Base-by-base conservation (phyloP, 92 coral and sea anemone species). In the Bergia sp. region DNA sequence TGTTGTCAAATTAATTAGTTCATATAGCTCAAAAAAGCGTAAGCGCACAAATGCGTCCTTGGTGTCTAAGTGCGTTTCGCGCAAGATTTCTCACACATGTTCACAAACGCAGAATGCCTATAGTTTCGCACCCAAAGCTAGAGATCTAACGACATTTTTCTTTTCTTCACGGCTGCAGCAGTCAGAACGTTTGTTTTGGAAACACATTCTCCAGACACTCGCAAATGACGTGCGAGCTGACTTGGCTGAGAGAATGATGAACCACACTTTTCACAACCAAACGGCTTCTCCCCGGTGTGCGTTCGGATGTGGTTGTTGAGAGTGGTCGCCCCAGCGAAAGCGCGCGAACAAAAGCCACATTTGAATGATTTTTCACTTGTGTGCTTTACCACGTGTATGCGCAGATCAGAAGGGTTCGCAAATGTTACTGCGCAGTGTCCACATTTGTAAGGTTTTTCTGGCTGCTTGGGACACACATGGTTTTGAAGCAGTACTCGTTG, bases 221-320 rank as follows among this genome's bases (percentile, higher is more conserved):
- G 80, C 65, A 74, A 66, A 47, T 96, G 98, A 23, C 98, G 93
- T 45, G 98, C 94, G 9, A 96, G 93, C 79, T 96, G 98, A 67
- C 96, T 93, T 39, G 96, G 95, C 88, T 96, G 98, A 1, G 98
- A 81, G 85, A 96, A 96, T 2, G 94, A 90, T 81, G 85, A 89
- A 3, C 96, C 98, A 77, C 98, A 96, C 20, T 79, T 92, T 37
- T 95, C 95, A 29, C 98, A 96, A 47, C 89, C 86, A 74, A 96
- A 96, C 37, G 98, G 98, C 66, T 95, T 96, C 79, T 96, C 98
- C 3, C 98, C 98, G 2, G 98, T 96, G 85, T 96, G 98, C 2
- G 98, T 96, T 41, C 98, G 92, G 78, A 96, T 93, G 85, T 96
- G 98, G 79, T 96, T 96, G 91, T 96, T 95, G 42, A 96, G 89